Evolutionary conservation across 2,797 vertebrate species (phyloP), one percentile per base, ranked within the genome.

Genomic region (Smutsia temminckii): DNA sequence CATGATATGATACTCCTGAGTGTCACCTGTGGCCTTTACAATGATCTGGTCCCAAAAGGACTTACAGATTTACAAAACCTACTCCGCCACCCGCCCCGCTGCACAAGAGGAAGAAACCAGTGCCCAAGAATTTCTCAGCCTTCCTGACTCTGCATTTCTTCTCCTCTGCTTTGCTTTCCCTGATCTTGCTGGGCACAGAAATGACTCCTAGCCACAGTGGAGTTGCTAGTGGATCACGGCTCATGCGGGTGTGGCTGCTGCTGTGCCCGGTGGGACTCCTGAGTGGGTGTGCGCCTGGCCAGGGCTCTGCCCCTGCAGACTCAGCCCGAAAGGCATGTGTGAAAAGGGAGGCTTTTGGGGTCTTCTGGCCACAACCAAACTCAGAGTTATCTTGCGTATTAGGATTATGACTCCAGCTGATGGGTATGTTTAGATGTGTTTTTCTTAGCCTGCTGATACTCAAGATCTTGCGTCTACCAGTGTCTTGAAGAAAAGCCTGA

Each of bases 1-100:
- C 1, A 0, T 13, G 17, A 14, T 25, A 3, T 7, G 20, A 10
- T 32, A 6, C 17, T 32, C 32, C 49, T 13, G 0, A 46, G 29
- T 87, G 68, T 46, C 9, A 0, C 13, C 27, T 5, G 9, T 2
- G 11, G 8, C 29, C 11, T 61, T 34, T 8, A 64, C 3, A 51
- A 0, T 8, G 16, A 61, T 51, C 23, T 55, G 23, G 8, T 63
- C 42, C 29, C 34, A 11, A 37, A 34, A 89, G 21, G 25, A 49
- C 51, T 25, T 64, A 49, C 17, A 55, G 5, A 42, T 40, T 71
- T 46, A 51, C 42, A 55, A 11, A 34, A 8, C 61, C 27, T 4
- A 23, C 3, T 12, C 46, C n/a, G 3, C 32, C 18, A 18, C 14
- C 13, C n/a, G 11, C 46, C 46, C 34, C n/a, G 14, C 21, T 8